These are phyloP conservation scores for Diaprepes abbreviatus DNA, from an alignment of 2,888 invertebrate genomes.

Conservation along the genomic window DNA sequence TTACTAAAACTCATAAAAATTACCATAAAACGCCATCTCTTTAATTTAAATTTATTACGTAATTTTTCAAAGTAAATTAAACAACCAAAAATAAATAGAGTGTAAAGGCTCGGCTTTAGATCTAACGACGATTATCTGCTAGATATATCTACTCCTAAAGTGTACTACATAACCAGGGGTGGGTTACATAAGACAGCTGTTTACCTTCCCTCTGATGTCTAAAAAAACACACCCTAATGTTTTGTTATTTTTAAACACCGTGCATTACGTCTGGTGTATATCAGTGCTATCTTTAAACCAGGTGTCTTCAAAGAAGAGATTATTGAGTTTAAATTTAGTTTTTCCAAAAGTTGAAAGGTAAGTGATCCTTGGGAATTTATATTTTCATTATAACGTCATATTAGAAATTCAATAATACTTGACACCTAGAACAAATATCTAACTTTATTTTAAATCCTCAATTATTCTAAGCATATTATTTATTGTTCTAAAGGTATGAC, in stretches of 20 bases:
- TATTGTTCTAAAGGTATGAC: too few relatives aligned
- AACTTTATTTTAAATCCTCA: too few relatives aligned
- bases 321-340: not conserved
- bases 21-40: slow-evolving; percentile 5
- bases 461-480: too few relatives aligned
- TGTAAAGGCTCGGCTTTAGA: slow-evolving; percentile 25
- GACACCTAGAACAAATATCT: not conserved
- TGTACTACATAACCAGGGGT: slow-evolving; percentile 35
- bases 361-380: too few relatives aligned
- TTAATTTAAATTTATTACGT: slow-evolving; percentile 14
- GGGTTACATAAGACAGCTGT: slow-evolving; percentile 43
- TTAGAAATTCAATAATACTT: too few relatives aligned
- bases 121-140: slow-evolving; percentile 29
- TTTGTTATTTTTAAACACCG: slow-evolving; percentile 45
- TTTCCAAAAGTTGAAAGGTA: too few relatives aligned
- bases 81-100: slow-evolving; percentile 5
- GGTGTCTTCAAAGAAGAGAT: slow-evolving; percentile 8
- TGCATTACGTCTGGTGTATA: slow-evolving; percentile 36
- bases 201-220: slow-evolving; percentile 26
- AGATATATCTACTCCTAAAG: slow-evolving; percentile 27
- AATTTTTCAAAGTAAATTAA: slow-evolving; percentile 20
- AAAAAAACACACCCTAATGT: slow-evolving; percentile 37
- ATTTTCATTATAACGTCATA: too few relatives aligned
- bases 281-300: slow-evolving; percentile 25
- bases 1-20: slow-evolving; percentile 9